These are phyloP conservation scores for Orientallactaga sibirica DNA, from an alignment of 2,797 vertebrate species.

Conservation along the genomic window DNA sequence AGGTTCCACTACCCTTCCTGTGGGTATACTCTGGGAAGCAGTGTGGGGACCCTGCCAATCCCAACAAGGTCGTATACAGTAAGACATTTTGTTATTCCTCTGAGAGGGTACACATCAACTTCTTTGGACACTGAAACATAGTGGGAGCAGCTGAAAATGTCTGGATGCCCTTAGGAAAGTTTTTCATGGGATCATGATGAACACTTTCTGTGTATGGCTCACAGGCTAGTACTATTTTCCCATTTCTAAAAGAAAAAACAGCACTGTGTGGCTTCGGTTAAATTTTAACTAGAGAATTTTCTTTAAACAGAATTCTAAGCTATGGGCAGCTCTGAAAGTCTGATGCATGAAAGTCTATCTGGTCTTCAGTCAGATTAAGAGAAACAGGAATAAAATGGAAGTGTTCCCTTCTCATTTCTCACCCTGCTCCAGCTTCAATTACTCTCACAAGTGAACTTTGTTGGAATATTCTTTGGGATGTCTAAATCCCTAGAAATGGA, in stretches of 20 bases:
- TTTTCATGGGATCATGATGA: constrained; percentile 52
- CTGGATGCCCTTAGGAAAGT: constrained; percentile 66
- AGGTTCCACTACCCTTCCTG: neutral
- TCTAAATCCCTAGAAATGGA: constrained; percentile 33
- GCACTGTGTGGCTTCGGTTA: constrained; percentile 50
- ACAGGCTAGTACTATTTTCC: constrained; percentile 62
- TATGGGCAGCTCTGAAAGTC: constrained; percentile 38
- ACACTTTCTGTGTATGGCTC: constrained; percentile 73
- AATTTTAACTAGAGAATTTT: constrained; percentile 62
- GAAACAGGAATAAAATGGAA: neutral
- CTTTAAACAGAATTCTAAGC: constrained; percentile 49
- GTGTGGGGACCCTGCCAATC: neutral
- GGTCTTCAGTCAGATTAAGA: neutral
- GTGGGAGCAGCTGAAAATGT: constrained; percentile 41
- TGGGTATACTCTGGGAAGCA: neutral
- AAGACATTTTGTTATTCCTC: constrained; percentile 7
- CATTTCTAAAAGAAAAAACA: constrained; percentile 70
- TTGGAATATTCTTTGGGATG: neutral
- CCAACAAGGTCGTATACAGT: too few species aligned
- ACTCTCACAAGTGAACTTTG: constrained; percentile 14
- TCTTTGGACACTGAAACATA: constrained; percentile 8
- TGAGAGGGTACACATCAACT: constrained; percentile 1
- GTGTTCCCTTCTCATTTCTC: neutral
- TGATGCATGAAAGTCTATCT: neutral
- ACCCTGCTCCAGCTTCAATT: neutral